Evolutionary conservation across 2,113 vertebrate species (phyloP), one percentile per base, ranked within the genome.

Genomic region (Lipophrys pholis): DNA sequence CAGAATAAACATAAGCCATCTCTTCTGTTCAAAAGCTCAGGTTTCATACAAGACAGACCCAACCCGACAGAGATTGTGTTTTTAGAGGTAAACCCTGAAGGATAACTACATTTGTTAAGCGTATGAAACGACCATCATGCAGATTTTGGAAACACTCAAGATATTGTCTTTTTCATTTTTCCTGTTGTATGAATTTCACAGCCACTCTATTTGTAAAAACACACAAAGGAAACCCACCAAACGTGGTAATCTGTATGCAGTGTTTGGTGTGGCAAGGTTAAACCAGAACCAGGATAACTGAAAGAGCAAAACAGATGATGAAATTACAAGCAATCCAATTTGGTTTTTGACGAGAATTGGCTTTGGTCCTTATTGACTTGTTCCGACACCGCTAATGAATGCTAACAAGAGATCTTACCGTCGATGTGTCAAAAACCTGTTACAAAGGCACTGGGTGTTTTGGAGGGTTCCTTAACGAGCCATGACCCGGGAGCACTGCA

Each of bases 261-360:
- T 46, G 39, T 71, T 79, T 68, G 62, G 58, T 46, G 48, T 49
- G 38, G 40, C 57, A 82, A 84, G 58, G 81, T 76, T 69, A 74
- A 76, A 80, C 66, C 69, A 65, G 51, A 41, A 43, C 69, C 54
- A 70, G 56, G 57, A 74, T 21, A 36, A 15, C 11, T 14, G 6
- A n/a, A n/a, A 46, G 11, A 14, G 7, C 36, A 48, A 73, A 12
- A 30, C 0, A 11, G 40, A 87, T 84, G 87, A 87, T 80, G 82
- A 85, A 89, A 87, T 69, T 60, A 74, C 50, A 65, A 38, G 82
- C 65, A 89, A 84, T 66, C 39, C 66, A 75, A 66, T 81, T 70
- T 61, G 50, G 48, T 69, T 76, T 17, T 41, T 56, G 66, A 81
- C 60, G 41, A 69, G 65, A 76, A 69, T 54, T 58, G 49, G 56